Base-by-base conservation (phyloP, 2,888 invertebrate genomes). In the Dynastes hyllus region DNA sequence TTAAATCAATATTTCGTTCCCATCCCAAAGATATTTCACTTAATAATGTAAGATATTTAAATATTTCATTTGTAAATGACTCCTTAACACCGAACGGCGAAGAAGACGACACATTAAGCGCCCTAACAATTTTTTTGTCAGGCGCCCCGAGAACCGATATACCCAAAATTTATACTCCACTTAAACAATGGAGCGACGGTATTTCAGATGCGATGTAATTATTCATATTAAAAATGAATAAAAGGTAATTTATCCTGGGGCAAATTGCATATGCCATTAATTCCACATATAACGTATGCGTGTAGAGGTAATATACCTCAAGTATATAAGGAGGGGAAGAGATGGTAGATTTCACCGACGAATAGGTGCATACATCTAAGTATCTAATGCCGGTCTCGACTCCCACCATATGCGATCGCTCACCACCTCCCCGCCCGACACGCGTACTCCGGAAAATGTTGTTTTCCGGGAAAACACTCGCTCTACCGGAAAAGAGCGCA, bases 391-490 rank as follows among this genome's bases (percentile, higher is more conserved):
- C 11, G 5, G 16, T 6, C 8, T 1, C 55, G 55, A 55, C 55
- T n/a, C 16, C 16, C 51, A n/a, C 16, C 55, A 58, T 27, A 37
- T 45, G 16, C 75, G 45, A 61, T 5, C 2, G 45, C 45, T 45
- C 45, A 22, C 22, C 22, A 22, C 45, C 45, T 37, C 37, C 37
- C 37, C 45, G 45, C 45, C 11, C 45, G 45, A 11, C 63, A 13
- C 66, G 27, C 27, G 66, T 66, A 53, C 32, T 16, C 76, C 76
- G 77, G 77, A 55, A 77, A 77, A 69, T 8, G 70, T 22, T 45
- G 65, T 78, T 78, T 79, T 80, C 80, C 77, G 78, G 78, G 61
- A 71, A 78, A 81, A 66, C 32, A 81, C 81, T 80, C 81, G 71
- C 80, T 80, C 81, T 81, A 53, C 69, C 79, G 81, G 77, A 80